Base-by-base conservation (phyloP, 2,113 vertebrate species). In the Cololabis saira region DNA sequence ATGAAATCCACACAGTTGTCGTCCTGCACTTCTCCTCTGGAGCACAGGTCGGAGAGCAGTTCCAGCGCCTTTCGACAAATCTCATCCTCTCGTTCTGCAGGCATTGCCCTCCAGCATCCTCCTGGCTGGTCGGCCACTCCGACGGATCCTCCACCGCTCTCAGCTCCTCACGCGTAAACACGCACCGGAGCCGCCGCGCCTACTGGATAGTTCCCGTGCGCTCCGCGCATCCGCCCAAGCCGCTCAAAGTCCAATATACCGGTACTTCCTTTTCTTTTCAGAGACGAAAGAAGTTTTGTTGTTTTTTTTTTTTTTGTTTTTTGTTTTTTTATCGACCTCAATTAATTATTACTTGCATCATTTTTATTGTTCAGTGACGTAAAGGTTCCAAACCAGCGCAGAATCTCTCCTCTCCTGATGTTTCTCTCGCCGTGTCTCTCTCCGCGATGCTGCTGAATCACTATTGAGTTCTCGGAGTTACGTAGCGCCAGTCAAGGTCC, bases 21-120 rank as follows among this genome's bases (percentile, higher is more conserved):
- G 92, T 95, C 94, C 83, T 98, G 96, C 88, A 98, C 95, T 80
- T 96, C 95, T 70, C 97, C 96, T 78, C 91, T 95, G 92, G 95
- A 95, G 88, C 97, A 98, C 81, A 98, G 94, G 90, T 97, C 95
- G 81, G 95, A 95, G 71, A 98, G 93, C 91, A 98, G 94, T 86
- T 95, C 94, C 90, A 98, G 95, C 85, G 97, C 97, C 93, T 95
- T 96, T 93, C 95, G 94, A 96, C 97, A 98, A 90, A 98, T 95
- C 95, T 96, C 95, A 95, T 96, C 95, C 94, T 95, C 94, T 91
- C 94, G 93, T 95, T 95, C 96, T 93, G 93, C 95, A 94, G 96
- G 94, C 97, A 98, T 98, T 95, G 94, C 96, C 95, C 95, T 95
- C 94, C 95, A 96, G 95, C 97, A 98, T 98, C 95, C 95, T 98